A percentile compares a stretch with the other conserved stretches of the same genome.
Evolutionary conservation across 2,888 invertebrate species (phyloP).

Genomic region (Drosophila dives): DNA sequence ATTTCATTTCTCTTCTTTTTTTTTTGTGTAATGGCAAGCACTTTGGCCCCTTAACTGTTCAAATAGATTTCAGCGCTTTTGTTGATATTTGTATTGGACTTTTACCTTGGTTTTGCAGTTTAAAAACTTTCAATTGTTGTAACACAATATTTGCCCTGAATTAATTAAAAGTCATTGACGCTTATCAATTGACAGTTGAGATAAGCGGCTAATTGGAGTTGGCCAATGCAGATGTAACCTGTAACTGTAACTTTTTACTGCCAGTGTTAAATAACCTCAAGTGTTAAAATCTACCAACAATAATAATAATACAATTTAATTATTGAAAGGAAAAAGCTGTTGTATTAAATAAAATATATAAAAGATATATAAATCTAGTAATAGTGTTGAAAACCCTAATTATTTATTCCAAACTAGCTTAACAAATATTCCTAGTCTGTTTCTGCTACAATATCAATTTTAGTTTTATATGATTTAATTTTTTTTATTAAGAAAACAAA

Average conservation of each 20-base stretch:
- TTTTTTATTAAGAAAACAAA: no score
- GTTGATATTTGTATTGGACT: conserved; percentile 58
- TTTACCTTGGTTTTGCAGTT: conserved; percentile 32
- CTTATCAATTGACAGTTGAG: conserved; percentile 55
- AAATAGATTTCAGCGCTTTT: conserved; percentile 71
- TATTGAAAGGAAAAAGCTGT: not conserved
- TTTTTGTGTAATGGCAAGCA: conserved; percentile 14
- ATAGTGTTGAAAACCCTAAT: no score
- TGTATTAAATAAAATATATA: not conserved
- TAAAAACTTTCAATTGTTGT: conserved; percentile 61
- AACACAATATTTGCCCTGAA: conserved; percentile 68
- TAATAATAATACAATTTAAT: not conserved
- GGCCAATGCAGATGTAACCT: not conserved
- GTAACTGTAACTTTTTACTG: not conserved
- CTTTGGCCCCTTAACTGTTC: conserved; percentile 63
- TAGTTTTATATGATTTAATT: no score
- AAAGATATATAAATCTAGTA: not conserved
- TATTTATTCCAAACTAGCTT: no score
- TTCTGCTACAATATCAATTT: no score
- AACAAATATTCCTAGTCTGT: no score
- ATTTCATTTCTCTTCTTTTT: conserved; percentile 1
- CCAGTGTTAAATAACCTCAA: not conserved
- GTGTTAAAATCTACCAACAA: conserved; percentile 1
- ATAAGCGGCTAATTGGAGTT: conserved; percentile 33
- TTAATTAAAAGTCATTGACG: conserved; percentile 76